Evolutionary conservation across 2,888 invertebrate species (phyloP).

Genomic region (Pachliopta kotzebuea): DNA sequence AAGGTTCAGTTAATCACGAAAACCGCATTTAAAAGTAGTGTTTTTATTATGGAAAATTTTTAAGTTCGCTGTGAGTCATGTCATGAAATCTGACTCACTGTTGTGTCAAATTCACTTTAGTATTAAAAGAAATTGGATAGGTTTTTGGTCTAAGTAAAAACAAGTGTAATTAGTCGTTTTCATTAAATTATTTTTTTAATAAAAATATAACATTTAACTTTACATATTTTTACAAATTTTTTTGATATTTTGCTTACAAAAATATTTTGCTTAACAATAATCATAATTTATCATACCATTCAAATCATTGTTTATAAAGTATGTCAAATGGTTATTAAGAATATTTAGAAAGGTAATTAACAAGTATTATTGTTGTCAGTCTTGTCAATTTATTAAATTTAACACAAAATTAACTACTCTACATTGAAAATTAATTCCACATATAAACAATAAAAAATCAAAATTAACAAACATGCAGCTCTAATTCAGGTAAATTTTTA

Average conservation of each 20-base stretch:
- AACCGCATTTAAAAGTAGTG: slow-evolving; percentile 1
- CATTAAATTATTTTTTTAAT: too few species aligned
- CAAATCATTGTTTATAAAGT: background rate
- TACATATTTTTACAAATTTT: too few species aligned
- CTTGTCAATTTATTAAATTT: background rate
- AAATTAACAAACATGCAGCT: background rate
- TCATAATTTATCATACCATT: background rate
- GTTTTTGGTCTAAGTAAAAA: background rate
- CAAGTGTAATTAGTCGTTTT: background rate
- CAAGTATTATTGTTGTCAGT: background rate
- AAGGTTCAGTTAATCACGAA: slow-evolving; percentile 8
- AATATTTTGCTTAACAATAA: background rate
- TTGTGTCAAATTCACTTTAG: background rate
- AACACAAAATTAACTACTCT: background rate
- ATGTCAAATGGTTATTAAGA: too few species aligned
- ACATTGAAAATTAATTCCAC: too few species aligned
- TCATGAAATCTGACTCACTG: slow-evolving; percentile 11
- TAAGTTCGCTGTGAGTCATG: slow-evolving; percentile 5
- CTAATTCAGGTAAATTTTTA: too few species aligned
- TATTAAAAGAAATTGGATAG: background rate
- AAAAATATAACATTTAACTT: too few species aligned
- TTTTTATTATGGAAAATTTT: slow-evolving; percentile 10
- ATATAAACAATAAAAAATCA: background rate
- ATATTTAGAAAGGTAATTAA: too few species aligned
- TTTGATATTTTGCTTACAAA: background rate